Evolutionary conservation across 2,888 invertebrate species (phyloP), one percentile per base, ranked within the genome.

Genomic region (Philonicus albiceps): DNA sequence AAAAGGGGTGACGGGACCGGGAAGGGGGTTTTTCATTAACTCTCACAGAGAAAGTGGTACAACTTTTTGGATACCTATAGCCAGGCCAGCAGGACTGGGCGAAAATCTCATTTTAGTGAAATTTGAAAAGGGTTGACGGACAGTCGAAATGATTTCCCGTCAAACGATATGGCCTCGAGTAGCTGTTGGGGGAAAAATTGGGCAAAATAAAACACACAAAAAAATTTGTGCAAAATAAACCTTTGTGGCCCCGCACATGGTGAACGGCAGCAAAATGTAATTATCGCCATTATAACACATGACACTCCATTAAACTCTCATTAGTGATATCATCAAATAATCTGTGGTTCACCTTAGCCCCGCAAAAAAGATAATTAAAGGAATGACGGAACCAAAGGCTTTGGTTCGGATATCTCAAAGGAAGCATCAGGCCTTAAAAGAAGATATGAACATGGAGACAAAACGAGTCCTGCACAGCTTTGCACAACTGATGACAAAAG

Each of bases 101-200:
- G 78, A 81, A 86, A 86, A 85, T 86, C 80, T 86, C 22, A 76
- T 78, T 31, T 72, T 74, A 73, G 78, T 78, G n/a, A 43, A 30
- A 85, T 86, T 87, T 64, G 75, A 85, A 81, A 85, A 85, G 87
- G 87, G 86, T 87, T 87, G 86, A 87, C 85, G 87, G 87, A 86
- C 86, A 87, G 85, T 64, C 75, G 72, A 86, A 86, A 87, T 86
- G 85, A 85, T 80, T 87, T 87, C 55, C 31, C 31, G 30, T 81
- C 80, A 31, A 78, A 37, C 40, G 76, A 76, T 27, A 76, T 64
- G 64, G 64, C 64, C 19, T 27, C 64, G 27, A 64, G 27, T 64
- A 64, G 64, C 64, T 64, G 64, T 64, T 27, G 64, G 22, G 22
- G 19, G 64, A 27, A 64, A 53, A 53, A n/a, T 11, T 64, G 64